Evolutionary conservation across 2,113 vertebrate genomes (phyloP).

Genomic region (Pluvialis apricaria): DNA sequence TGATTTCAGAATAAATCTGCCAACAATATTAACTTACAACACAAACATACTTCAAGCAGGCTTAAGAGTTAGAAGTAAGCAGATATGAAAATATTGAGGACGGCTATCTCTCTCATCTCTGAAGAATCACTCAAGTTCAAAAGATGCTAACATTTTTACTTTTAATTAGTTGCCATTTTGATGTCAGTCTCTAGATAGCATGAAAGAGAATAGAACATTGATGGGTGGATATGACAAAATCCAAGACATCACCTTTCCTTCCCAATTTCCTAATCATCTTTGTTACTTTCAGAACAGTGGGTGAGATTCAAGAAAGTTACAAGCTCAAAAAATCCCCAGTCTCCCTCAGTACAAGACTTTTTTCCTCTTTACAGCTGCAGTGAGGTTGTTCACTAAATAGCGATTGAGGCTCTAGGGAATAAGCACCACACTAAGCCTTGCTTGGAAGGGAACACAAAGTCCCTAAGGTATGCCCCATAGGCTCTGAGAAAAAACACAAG

Average conservation of each 20-base stretch:
- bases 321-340: neutral
- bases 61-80: slow-evolving; percentile 52
- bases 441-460: slow-evolving; percentile 29
- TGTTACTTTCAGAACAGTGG: neutral
- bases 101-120: slow-evolving; percentile 34
- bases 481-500: neutral
- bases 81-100: slow-evolving; percentile 40
- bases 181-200: slow-evolving; percentile 49
- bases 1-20: neutral
- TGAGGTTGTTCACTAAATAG: slow-evolving; percentile 12
- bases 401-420: neutral
- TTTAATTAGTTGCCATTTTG: slow-evolving; percentile 72
- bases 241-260: slow-evolving; percentile 10
- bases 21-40: neutral
- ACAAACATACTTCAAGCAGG: neutral
- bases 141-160: slow-evolving; percentile 44
- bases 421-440: neutral
- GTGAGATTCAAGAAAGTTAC: neutral
- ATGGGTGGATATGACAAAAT: slow-evolving; percentile 23
- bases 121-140: slow-evolving; percentile 52
- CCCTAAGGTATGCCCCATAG: neutral
- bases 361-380: neutral
- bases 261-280: slow-evolving; percentile 12
- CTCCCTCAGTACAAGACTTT: neutral
- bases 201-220: slow-evolving; percentile 39